Conservation (phyloP, 2,113 vertebrate genomes). For the Columba janthina region DNA sequence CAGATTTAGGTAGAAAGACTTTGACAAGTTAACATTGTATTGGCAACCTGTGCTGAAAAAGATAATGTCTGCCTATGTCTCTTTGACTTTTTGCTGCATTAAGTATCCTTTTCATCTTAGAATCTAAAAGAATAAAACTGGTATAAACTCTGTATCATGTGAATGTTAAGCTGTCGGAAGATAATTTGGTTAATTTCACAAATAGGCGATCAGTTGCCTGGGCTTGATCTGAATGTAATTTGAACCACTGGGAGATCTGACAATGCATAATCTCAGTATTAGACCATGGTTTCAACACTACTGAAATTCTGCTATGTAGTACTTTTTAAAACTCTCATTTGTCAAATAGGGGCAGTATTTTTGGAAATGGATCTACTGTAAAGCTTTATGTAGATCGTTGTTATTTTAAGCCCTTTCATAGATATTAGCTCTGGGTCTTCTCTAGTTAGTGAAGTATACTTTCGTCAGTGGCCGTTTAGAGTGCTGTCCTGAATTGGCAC, state of each 20-base stretch:
- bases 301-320: background rate
- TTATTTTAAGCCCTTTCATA: background rate
- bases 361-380: background rate
- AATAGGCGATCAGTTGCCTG: background rate
- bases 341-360: background rate
- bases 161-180: background rate
- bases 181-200: background rate
- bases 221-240: background rate
- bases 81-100: background rate
- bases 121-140: background rate
- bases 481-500: background rate
- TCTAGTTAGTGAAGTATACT: background rate
- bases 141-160: background rate
- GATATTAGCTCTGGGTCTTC: background rate
- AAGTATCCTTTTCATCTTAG: background rate
- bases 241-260: background rate
- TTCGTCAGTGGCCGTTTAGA: background rate
- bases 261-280: background rate
- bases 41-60: background rate
- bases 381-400: background rate
- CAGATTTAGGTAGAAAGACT: background rate
- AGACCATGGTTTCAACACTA: constrained; percentile 2
- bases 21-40: background rate
- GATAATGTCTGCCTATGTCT: background rate
- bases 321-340: background rate